A percentile compares a stretch with the other conserved stretches of the same genome.
phyloP scores from a whole-genome alignment of 2,113 vertebrate genomes.

The Onychostoma macrolepis region DNA sequence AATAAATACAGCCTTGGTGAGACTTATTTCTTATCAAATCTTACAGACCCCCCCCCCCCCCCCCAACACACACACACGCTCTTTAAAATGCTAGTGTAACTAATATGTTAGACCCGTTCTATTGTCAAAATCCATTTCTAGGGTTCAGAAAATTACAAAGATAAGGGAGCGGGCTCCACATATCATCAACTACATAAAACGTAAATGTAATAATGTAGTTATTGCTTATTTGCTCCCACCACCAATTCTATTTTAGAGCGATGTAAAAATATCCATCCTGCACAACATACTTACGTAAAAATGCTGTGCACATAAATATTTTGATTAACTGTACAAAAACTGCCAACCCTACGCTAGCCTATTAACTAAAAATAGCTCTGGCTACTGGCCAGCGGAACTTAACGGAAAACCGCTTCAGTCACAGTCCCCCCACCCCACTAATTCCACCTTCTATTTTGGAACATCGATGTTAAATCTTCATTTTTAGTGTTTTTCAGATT shows the following conservation, averaged over 20 bases:
- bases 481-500: background rate
- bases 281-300: background rate
- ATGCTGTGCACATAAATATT: background rate
- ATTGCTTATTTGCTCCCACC: background rate
- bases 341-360: background rate
- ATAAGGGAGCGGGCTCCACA: background rate
- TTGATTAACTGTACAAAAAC: background rate
- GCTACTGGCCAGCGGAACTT: background rate
- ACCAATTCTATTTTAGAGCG: background rate
- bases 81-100: background rate
- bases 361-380: slow-evolving; percentile 11
- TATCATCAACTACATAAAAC: background rate
- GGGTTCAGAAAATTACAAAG: background rate
- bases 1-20: background rate
- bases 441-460: background rate
- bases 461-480: background rate
- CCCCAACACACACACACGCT: background rate
- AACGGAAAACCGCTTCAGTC: background rate
- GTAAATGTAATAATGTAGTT: background rate
- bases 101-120: background rate
- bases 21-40: background rate
- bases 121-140: background rate
- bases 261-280: background rate
- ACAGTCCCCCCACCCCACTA: too few species aligned
- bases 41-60: background rate